These are phyloP conservation scores for Hemitrygon akajei DNA, from an alignment of 2,797 vertebrate species.

Conservation along the genomic window DNA sequence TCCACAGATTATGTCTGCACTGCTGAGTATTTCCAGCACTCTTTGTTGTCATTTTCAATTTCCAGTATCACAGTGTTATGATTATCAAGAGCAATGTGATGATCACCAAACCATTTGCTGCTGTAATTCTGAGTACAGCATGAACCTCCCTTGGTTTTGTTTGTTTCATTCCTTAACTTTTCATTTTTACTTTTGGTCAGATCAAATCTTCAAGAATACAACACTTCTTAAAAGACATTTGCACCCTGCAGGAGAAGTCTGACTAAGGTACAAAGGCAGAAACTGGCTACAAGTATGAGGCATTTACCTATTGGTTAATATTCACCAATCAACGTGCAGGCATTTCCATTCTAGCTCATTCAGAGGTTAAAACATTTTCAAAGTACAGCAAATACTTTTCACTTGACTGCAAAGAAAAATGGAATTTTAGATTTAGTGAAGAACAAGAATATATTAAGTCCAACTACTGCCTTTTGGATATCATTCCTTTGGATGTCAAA, in stretches of 20 bases:
- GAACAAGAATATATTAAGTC: background rate
- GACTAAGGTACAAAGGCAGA: background rate
- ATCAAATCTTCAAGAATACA: background rate
- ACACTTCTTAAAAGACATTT: background rate
- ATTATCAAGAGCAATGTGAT: too few species aligned
- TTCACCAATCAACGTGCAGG: too few species aligned
- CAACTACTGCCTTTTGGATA: background rate
- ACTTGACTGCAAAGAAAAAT: background rate
- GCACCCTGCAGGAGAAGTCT: background rate
- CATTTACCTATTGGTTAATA: background rate
- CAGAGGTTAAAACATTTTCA: background rate
- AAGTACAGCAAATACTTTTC: background rate
- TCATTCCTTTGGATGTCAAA: background rate
- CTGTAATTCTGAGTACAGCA: too few species aligned
- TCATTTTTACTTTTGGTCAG: background rate
- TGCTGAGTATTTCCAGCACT: too few species aligned
- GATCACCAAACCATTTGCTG: too few species aligned
- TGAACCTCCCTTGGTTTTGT: background rate
- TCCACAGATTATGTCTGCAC: too few species aligned
- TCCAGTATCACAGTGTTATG: too few species aligned
- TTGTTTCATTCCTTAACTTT: background rate
- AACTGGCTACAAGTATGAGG: background rate
- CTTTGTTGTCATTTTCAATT: too few species aligned
- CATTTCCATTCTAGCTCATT: background rate
- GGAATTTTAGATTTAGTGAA: background rate